phyloP scores from a whole-genome alignment of 1,140 invertebrate species.

The Halictus rubicundus region DNA sequence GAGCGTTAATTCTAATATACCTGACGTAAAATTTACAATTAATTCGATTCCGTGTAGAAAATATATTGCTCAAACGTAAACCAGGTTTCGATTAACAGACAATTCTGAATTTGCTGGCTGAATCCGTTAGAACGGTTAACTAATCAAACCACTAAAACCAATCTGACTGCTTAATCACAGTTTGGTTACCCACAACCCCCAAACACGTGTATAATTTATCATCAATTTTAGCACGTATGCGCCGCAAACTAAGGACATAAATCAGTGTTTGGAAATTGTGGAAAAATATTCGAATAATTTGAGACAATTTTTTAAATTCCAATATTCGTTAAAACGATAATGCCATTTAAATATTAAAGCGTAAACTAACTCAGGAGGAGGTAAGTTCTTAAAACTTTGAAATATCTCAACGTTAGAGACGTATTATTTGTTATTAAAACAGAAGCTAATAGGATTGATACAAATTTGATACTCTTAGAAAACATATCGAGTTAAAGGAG shows the following conservation, averaged over 20 bases:
- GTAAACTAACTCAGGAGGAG: too few species aligned
- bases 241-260: neutral
- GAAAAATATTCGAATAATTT: neutral
- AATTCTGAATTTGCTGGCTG: neutral
- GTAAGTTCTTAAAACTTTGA: too few species aligned
- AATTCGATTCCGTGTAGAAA: neutral
- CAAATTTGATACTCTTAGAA: too few species aligned
- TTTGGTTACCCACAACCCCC: neutral
- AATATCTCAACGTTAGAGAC: too few species aligned
- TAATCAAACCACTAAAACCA: slow-evolving; percentile 1
- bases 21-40: too few species aligned
- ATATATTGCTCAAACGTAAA: neutral
- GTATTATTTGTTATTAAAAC: too few species aligned
- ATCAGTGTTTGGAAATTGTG: neutral
- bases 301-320: too few species aligned
- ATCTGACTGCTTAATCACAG: slow-evolving; percentile 11
- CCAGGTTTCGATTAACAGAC: neutral
- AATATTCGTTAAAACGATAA: too few species aligned
- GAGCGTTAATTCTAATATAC: too few species aligned
- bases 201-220: neutral
- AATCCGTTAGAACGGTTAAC: slow-evolving; percentile 2
- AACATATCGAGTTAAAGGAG: too few species aligned
- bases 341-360: too few species aligned
- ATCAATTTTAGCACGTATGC: neutral
- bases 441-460: too few species aligned